Evolutionary conservation across 2,797 vertebrate species (phyloP).

Genomic region (Rhabdophis nuchalis): DNA sequence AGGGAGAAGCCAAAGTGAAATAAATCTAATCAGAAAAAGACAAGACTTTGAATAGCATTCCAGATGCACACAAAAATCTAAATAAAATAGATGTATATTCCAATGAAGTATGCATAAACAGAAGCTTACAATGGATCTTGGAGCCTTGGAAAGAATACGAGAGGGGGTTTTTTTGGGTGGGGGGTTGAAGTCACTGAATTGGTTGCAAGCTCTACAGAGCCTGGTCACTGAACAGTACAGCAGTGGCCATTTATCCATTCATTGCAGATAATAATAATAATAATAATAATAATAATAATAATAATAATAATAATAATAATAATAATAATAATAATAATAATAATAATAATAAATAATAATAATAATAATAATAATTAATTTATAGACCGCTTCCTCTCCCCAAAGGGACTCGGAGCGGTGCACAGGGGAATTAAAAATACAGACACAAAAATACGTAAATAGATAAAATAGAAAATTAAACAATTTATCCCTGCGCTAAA

Average conservation of each 20-base stretch:
- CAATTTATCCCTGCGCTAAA: too few species aligned
- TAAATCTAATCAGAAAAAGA: not conserved
- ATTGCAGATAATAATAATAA: too few species aligned
- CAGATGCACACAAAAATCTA: not conserved
- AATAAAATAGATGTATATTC: slow-evolving; percentile 1
- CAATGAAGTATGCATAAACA: not conserved
- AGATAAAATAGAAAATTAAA: too few species aligned
- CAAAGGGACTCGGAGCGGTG: too few species aligned
- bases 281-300: too few species aligned
- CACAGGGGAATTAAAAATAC: too few species aligned
- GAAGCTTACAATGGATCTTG: not conserved
- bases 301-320: too few species aligned
- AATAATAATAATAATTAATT: too few species aligned
- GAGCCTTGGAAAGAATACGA: not conserved
- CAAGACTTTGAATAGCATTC: not conserved
- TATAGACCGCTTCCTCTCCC: too few species aligned
- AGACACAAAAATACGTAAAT: too few species aligned
- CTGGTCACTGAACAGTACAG: not conserved
- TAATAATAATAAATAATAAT: too few species aligned
- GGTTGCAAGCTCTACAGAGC: not conserved
- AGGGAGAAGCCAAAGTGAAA: not conserved
- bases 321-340: too few species aligned
- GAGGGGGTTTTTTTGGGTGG: not conserved
- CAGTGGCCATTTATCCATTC: not conserved
- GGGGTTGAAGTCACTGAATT: not conserved